These are phyloP conservation scores for Oceanodroma leucorhoa DNA, from an alignment of 2,797 vertebrate genomes.

Conservation along the genomic window DNA sequence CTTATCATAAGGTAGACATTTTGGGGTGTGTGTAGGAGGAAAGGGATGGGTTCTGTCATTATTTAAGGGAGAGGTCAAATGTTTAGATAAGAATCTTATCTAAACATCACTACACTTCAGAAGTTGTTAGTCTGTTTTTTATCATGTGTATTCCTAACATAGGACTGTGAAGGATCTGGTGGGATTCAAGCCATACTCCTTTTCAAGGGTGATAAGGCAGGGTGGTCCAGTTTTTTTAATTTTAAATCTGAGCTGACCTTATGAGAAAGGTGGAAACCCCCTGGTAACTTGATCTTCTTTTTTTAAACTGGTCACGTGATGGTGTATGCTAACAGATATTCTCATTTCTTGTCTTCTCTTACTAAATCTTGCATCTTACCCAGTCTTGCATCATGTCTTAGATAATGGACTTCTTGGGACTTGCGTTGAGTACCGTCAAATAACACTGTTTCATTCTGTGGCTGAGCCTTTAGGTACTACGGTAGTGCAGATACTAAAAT, in stretches of 20 bases:
- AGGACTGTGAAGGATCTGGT: neutral
- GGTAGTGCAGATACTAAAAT: neutral
- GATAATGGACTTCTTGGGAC: neutral
- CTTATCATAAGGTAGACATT: neutral
- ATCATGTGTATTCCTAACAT: neutral
- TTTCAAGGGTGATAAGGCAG: neutral
- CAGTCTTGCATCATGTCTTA: neutral
- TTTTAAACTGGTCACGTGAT: neutral
- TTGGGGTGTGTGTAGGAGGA: neutral
- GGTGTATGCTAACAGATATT: neutral
- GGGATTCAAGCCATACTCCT: neutral
- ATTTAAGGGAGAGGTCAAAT: constrained; percentile 15
- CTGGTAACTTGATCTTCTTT: neutral
- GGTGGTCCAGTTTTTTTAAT: neutral
- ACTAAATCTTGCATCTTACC: neutral
- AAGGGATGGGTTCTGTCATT: neutral
- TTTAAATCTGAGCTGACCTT: neutral
- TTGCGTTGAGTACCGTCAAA: neutral
- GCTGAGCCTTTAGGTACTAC: neutral
- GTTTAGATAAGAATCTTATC: neutral
- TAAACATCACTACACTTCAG: constrained; percentile 17
- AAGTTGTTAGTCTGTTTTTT: constrained; percentile 8
- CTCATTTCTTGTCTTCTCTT: constrained; percentile 1
- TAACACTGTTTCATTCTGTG: neutral
- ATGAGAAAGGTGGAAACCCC: neutral